Base-by-base conservation (phyloP, 2,888 invertebrate species). In the Molanna angustata region DNA sequence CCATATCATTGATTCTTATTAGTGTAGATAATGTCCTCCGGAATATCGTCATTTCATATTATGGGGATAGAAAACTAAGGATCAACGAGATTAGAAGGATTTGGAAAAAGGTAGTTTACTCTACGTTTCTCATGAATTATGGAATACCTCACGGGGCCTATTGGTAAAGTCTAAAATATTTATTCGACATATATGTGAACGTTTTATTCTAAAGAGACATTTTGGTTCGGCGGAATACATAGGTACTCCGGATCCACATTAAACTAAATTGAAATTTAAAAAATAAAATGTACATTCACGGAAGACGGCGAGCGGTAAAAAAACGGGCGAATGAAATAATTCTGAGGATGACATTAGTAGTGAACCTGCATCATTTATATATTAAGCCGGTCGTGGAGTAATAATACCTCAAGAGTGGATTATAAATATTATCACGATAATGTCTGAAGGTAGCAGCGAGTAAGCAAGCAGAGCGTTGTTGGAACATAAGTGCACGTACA, bases 401-500 rank as follows among this genome's bases (percentile, higher is more conserved):
- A n/a, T n/a, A n/a, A n/a, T n/a, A n/a, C n/a, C n/a, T n/a, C n/a
- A n/a, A n/a, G n/a, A n/a, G n/a, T n/a, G n/a, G n/a, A n/a, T 27
- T 6, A 27, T 27, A 17, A 37, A 37, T 37, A 37, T 14, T 17
- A 37, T 37, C 37, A 37, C 37, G 37, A 37, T 17, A n/a, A n/a
- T n/a, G n/a, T n/a, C n/a, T n/a, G 35, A 13, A 35, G 4, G 35
- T 35, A 11, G 27, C 35, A 35, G 4, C 9, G 4, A 17, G 27
- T 27, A 14, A 16, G 22, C 21, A 6, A 7, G 2, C 16, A 35
- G 13, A 6, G 4, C 4, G 13, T 13, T 18, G 13, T 6, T 27
- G 17, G 22, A 19, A 47, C 43, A 57, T 54, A 47, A 33, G 37
- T 48, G 44, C 57, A 57, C 53, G 54, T 57, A 47, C 35, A 37